Evolutionary conservation across 2,888 invertebrate genomes (phyloP).

Genomic region (Eumerus sabulonum): DNA sequence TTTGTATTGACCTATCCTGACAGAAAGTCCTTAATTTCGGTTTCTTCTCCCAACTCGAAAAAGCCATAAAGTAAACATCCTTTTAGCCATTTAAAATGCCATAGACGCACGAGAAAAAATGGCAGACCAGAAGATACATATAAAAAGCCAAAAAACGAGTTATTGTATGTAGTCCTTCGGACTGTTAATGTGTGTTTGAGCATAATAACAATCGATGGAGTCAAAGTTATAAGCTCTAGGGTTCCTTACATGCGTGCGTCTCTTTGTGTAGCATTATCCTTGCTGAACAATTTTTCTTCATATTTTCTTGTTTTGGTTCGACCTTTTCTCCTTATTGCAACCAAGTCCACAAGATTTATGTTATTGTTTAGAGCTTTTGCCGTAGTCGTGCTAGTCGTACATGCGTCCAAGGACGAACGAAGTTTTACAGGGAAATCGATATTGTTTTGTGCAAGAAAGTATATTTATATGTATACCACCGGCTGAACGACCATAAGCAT

Average conservation of each 20-base stretch:
- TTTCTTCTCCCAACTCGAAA: not conserved
- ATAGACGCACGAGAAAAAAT: constrained; percentile 14
- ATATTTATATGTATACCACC: constrained; percentile 22
- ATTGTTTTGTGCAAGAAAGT: constrained; percentile 50
- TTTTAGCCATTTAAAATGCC: constrained; percentile 45
- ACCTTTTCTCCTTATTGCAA: constrained; percentile 1
- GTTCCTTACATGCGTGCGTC: constrained; percentile 9
- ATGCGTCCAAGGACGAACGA: constrained; percentile 47
- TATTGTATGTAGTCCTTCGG: constrained; percentile 12
- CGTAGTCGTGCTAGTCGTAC: constrained; percentile 4
- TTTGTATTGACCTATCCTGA: constrained; percentile 56
- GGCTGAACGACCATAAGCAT: not conserved
- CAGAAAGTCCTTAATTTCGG: constrained; percentile 38
- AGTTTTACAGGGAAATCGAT: constrained; percentile 34
- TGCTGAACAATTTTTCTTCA: constrained; percentile 29
- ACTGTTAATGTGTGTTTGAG: constrained; percentile 58
- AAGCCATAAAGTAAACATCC: constrained; percentile 55
- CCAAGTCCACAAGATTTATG: constrained; percentile 52
- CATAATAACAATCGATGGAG: constrained; percentile 58
- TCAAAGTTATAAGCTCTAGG: constrained; percentile 8
- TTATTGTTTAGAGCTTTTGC: constrained; percentile 48
- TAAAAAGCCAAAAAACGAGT: not conserved
- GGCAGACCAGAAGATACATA: not conserved
- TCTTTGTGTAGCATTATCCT: too few species aligned
- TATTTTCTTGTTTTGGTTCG: not conserved